Conservation (phyloP, 2,888 invertebrate species). For the Galerucella pusilla region DNA sequence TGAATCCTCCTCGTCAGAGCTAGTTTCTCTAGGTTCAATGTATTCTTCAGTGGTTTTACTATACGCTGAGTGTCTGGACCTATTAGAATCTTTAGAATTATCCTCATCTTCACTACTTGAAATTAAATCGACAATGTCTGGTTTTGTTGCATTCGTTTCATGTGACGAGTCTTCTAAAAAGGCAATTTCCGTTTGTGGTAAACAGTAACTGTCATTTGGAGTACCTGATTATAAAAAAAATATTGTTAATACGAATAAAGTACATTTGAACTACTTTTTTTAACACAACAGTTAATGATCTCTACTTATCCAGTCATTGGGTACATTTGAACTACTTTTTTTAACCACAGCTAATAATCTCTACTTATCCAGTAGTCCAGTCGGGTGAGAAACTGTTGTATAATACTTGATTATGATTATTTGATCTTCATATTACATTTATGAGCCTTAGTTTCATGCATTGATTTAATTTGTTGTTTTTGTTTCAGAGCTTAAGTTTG, state of each 20-base stretch:
- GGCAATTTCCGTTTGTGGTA: conserved; percentile 35
- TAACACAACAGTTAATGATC: no score
- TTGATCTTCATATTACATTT: no score
- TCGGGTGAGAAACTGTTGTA: no score
- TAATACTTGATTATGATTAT: no score
- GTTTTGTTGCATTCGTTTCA: conserved; percentile 24
- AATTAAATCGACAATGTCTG: conserved; percentile 10
- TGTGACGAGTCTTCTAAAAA: conserved; percentile 28
- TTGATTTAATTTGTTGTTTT: no score
- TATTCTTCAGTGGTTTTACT: conserved; percentile 24
- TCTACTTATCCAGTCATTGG: no score
- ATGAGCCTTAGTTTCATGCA: no score
- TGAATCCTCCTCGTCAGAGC: background rate
- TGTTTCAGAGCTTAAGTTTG: no score
- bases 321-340: no score
- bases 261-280: background rate
- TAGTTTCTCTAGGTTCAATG: background rate
- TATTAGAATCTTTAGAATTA: background rate
- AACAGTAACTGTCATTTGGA: conserved; percentile 8
- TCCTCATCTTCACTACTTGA: conserved; percentile 27
- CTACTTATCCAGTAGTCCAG: no score
- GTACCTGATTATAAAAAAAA: background rate
- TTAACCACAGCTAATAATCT: no score
- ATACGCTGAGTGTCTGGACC: conserved; percentile 8
- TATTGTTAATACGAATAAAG: background rate